Evolutionary conservation across 2,797 vertebrate species (phyloP).

Genomic region (Phyllotis vaccarum): DNA sequence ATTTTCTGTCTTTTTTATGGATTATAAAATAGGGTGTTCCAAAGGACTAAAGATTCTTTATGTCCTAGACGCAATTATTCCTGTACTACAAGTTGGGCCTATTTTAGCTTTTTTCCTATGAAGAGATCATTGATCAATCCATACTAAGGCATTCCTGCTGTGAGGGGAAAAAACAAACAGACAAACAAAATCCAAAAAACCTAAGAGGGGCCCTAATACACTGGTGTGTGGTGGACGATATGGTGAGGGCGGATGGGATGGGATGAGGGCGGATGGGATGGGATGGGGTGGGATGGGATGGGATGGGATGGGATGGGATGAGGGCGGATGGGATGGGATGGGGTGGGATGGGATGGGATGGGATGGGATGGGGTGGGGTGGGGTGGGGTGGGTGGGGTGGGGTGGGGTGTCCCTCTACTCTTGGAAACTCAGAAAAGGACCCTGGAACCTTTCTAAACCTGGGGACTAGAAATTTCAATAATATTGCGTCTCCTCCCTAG

Average conservation of each 20-base stretch:
- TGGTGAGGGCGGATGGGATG: no score
- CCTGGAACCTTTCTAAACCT: neutral
- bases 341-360: accelerated
- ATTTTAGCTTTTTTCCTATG: neutral
- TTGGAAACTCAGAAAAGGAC: neutral
- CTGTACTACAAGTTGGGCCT: neutral
- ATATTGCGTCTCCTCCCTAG: neutral
- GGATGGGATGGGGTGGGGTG: neutral
- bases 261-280: neutral
- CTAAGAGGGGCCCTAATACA: neutral
- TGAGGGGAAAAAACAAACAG: neutral
- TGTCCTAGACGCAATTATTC: neutral
- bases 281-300: neutral
- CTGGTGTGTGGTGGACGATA: neutral
- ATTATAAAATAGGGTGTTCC: neutral
- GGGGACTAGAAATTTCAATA: neutral
- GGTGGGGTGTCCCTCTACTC: neutral
- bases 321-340: neutral
- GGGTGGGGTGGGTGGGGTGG: no score
- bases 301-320: neutral
- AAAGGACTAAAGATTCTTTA: neutral
- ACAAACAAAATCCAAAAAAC: neutral
- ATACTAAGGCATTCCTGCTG: neutral
- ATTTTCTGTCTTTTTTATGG: neutral
- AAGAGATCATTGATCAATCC: neutral